Base-by-base conservation (phyloP, 2,888 invertebrate species). In the Macrosiphum euphorbiae region DNA sequence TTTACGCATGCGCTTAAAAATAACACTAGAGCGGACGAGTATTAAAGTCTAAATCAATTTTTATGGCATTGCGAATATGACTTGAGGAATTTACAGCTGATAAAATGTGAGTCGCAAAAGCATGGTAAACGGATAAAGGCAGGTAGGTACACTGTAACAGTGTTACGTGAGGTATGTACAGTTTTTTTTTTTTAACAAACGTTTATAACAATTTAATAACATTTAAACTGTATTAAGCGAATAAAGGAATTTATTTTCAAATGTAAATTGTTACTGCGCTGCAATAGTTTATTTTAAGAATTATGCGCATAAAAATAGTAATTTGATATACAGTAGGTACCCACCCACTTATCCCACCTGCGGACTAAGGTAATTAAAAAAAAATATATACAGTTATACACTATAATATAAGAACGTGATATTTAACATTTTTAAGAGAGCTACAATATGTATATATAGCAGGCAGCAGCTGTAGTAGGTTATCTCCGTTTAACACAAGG, bases 31-130 rank as follows among this genome's bases (percentile, higher is more conserved):
- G n/a, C 11, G n/a, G 5, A n/a, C n/a, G 5, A 16, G n/a, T 67
- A 67, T n/a, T n/a, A 67, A 67, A 67, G 16, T 67, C n/a, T 67
- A n/a, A 67, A n/a, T 67, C n/a, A n/a, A 67, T n/a, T 67, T 67
- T 61, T 28, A 61, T 61, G 11, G 58, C 26, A 61, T 28, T 61
- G n/a, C 5, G 67, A n/a, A 1, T n/a, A 67, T 13, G 0, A n/a
- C n/a, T 67, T n/a, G 67, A n/a, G 67, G 67, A 67, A 67, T 67
- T n/a, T 67, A 67, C 13, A 67, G 67, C 13, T n/a, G 67, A 67
- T n/a, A 67, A 67, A 67, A 67, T 67, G 16, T 8, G 26, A 58
- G 8, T 67, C n/a, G n/a, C 16, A 67, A 55, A 16, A 67, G 13
- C 13, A 28, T 11, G 61, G 28, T 61, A 61, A 61, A 61, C n/a